Conservation (phyloP, 2,888 invertebrate species). For the Malthinus seriepunctatus region DNA sequence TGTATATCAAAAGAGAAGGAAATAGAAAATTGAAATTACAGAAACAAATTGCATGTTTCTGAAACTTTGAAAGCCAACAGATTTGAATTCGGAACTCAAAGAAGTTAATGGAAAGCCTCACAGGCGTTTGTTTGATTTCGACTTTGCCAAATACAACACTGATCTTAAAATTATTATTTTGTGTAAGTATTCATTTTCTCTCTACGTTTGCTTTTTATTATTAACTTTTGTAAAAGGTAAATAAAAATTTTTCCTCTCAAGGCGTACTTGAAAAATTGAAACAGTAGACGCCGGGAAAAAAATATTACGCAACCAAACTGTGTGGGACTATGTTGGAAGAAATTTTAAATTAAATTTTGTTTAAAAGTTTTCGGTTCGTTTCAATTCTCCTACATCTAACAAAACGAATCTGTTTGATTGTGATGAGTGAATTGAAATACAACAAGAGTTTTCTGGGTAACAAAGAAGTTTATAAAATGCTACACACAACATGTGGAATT, state of each 20-base stretch:
- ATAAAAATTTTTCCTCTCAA: constrained; percentile 22
- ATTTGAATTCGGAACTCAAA: constrained; percentile 38
- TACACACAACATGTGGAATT: constrained; percentile 37
- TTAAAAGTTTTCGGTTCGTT: not conserved
- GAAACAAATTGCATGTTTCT: constrained; percentile 40
- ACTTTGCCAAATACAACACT: constrained; percentile 47
- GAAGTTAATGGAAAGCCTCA: constrained; percentile 63
- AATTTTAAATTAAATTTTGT: not conserved
- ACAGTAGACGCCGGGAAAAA: constrained; percentile 5
- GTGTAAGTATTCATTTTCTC: constrained; percentile 40
- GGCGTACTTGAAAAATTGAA: constrained; percentile 18
- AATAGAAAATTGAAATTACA: constrained; percentile 40
- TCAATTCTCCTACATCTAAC: not conserved
- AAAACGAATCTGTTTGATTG: constrained; percentile 3
- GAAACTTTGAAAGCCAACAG: constrained; percentile 32
- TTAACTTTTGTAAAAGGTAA: constrained; percentile 31
- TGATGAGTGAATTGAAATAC: constrained; percentile 24
- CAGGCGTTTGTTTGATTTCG: constrained; percentile 60
- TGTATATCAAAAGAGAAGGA: constrained; percentile 22
- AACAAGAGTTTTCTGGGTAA: constrained; percentile 19
- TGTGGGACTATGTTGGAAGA: not conserved
- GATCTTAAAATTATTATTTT: constrained; percentile 48
- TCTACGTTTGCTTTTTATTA: constrained; percentile 45
- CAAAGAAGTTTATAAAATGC: constrained; percentile 30
- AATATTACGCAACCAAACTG: not conserved